phyloP scores from a whole-genome alignment of 1,140 invertebrate species.

The Whitmania pigra region DNA sequence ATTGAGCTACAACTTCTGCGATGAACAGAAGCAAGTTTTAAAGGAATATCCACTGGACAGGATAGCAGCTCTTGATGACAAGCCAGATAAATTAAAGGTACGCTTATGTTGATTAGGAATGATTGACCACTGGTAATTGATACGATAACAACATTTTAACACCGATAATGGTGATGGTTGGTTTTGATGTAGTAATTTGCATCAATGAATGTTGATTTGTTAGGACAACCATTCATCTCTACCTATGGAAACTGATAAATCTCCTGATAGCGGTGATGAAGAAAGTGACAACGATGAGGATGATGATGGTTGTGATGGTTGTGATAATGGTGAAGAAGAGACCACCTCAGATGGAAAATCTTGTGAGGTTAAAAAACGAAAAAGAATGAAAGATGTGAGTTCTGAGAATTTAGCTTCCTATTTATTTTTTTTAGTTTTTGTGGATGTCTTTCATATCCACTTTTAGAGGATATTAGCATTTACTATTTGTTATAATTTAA shows the following conservation, averaged over 20 bases:
- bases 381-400: too few species aligned
- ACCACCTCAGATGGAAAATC: neutral
- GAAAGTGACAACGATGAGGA: neutral
- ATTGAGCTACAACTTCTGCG: conserved; percentile 52
- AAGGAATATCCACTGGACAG: conserved; percentile 29
- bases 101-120: neutral
- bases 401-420: too few species aligned
- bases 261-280: neutral
- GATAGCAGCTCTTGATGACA: conserved; percentile 23
- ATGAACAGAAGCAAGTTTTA: conserved; percentile 29
- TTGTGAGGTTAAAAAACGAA: too few species aligned
- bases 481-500: neutral
- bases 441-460: neutral
- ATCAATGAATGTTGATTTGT: neutral
- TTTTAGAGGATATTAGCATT: neutral
- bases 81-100: conserved; percentile 13
- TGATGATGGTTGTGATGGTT: neutral
- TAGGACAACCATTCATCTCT: neutral
- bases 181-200: neutral
- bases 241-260: neutral
- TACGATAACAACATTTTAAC: neutral
- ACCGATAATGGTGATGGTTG: neutral
- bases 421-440: too few species aligned
- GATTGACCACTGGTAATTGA: neutral
- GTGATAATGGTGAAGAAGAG: neutral